phyloP scores from a whole-genome alignment of 2,113 vertebrate genomes.

The Gorsachius goisagi region DNA sequence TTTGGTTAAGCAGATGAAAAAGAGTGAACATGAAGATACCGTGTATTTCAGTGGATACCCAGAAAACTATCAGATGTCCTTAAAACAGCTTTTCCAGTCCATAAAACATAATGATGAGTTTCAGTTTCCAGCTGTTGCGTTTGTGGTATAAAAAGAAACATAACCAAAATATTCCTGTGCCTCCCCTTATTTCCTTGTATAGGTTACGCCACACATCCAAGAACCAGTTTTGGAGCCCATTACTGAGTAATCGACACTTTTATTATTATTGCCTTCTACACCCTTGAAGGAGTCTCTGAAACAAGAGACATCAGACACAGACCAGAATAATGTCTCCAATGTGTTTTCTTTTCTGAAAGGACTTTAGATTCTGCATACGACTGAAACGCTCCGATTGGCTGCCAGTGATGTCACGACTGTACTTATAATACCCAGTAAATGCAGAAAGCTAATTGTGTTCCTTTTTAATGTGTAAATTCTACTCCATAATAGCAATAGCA shows the following conservation, averaged over 20 bases:
- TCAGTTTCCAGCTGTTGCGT: background rate
- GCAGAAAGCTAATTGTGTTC: conserved; percentile 62
- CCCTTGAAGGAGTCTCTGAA: conserved; percentile 38
- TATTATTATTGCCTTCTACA: conserved; percentile 21
- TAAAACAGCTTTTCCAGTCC: background rate
- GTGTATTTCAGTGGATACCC: background rate
- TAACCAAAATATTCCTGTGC: background rate
- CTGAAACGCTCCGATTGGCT: conserved; percentile 15
- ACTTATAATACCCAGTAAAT: conserved; percentile 53
- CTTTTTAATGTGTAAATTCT: conserved; percentile 64
- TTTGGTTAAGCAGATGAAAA: conserved; percentile 12
- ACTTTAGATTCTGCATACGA: background rate
- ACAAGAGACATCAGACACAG: conserved; percentile 9
- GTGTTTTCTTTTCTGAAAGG: conserved; percentile 41
- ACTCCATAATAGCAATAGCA: conserved; percentile 40
- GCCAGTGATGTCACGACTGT: conserved; percentile 29
- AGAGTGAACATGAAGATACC: background rate
- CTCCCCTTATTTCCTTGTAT: background rate
- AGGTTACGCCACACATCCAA: background rate
- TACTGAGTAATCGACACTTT: background rate
- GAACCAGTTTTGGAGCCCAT: background rate
- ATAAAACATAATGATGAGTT: background rate
- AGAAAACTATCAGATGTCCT: background rate
- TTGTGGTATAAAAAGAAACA: background rate
- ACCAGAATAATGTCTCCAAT: conserved; percentile 23